Evolutionary conservation across 2,888 invertebrate genomes (phyloP).

Genomic region (Vannuccia rotundouncinata): DNA sequence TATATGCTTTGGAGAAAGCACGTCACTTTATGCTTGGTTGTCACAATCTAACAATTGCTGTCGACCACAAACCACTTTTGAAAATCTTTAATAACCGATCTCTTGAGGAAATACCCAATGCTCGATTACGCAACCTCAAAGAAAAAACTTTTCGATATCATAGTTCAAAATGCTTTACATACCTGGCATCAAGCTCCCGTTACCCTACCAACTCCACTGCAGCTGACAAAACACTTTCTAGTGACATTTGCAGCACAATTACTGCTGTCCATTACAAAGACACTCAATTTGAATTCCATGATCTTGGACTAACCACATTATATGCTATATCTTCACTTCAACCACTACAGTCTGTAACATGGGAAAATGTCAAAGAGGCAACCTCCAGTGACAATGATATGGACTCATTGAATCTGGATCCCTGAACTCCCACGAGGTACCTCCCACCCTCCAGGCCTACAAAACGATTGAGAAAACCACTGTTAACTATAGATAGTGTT

Average conservation of each 20-base stretch:
- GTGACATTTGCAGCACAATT: neutral
- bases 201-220: neutral
- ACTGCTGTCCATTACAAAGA: neutral
- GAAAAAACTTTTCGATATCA: neutral
- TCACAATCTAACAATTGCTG: slow-evolving; percentile 37
- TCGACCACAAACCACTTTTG: slow-evolving; percentile 38
- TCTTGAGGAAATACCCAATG: slow-evolving; percentile 7
- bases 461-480: neutral
- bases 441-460: slow-evolving; percentile 23
- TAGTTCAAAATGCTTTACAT: neutral
- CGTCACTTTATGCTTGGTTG: slow-evolving; percentile 37
- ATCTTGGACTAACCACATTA: neutral
- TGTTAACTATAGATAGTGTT: neutral
- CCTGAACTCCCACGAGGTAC: slow-evolving; percentile 31
- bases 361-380: neutral
- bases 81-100: slow-evolving; percentile 15
- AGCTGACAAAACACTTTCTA: neutral
- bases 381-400: neutral
- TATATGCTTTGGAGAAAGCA: slow-evolving; percentile 36
- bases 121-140: slow-evolving; percentile 1
- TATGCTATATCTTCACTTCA: neutral
- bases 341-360: neutral
- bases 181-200: neutral
- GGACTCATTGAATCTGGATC: neutral
- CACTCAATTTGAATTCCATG: neutral